Base-by-base conservation (phyloP, 2,888 invertebrate species). In the Tetheella fluctuosa region DNA sequence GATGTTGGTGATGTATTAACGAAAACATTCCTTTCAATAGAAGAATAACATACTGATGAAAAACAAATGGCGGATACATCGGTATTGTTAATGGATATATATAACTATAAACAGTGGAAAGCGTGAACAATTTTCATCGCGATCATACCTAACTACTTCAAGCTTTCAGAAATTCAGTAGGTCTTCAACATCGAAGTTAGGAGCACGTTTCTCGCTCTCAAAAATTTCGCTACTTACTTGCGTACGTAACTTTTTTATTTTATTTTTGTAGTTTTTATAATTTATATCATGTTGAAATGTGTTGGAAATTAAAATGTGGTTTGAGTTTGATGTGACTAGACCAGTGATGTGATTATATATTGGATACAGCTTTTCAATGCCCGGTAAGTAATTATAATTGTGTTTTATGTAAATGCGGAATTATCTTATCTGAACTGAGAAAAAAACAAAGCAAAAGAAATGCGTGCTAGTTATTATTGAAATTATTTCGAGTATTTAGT, bases 351-450 rank as follows among this genome's bases (percentile, higher is more conserved):
- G 77, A 76, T 64, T 57, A 17, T 52, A 17, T 58, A 61, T 61
- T 64, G 64, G 67, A 67, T 66, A 69, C 59, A 59, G 58, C 60
- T 62, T 54, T 71, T 80, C 74, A 64, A 83, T 83, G 82, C 82
- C 83, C 67, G 83, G 82, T 83, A 71, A 65, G 76, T 42, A 15
- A 53, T 52, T 34, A 61, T 59, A 12, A 25, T 28, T 56, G 25
- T 34, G 5, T 28, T 57, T 57, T 34, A 28, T 1, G 5, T 3
- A 28, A 28, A 25, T 25, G 25, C 3, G 25, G 6, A 4, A 2
- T 25, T 25, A 25, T 25, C 25, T 25, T 25, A 4, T 25, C 25
- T n/a, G n/a, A n/a, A n/a, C 25, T 6, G 25, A 5, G 34, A 53
- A 23, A 34, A 34, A 34, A 34, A 34, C 1, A 34, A 8, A 34